phyloP scores from a whole-genome alignment of 92 coral and sea anemone species.

The Siderastrea radians region DNA sequence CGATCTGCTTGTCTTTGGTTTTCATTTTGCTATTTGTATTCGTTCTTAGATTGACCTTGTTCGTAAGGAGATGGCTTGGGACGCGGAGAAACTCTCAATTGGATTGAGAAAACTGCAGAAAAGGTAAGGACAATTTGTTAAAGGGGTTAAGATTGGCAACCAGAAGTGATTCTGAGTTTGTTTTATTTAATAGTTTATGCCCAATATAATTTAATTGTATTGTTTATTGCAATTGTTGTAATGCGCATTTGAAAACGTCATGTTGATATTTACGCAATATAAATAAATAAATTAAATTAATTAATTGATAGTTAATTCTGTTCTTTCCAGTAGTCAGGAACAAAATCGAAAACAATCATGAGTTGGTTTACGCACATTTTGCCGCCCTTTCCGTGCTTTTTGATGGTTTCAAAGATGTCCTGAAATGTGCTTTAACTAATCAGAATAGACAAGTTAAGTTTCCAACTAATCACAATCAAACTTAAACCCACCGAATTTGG shows the following conservation, averaged over 20 bases:
- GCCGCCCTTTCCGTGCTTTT: no score
- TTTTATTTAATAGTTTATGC: no score
- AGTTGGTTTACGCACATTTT: not conserved
- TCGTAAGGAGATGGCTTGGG: slow-evolving; percentile 96
- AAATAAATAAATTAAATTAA: no score
- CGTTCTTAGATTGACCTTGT: slow-evolving; percentile 85
- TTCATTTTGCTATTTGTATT: not conserved
- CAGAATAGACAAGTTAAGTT: not conserved
- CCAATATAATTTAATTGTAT: no score
- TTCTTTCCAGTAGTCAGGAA: not conserved
- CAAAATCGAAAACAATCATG: not conserved
- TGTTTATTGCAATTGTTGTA: no score
- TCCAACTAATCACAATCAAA: not conserved
- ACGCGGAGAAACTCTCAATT: slow-evolving; percentile 91
- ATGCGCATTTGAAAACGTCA: no score
- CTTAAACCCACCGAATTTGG: not conserved
- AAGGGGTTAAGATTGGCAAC: not conserved
- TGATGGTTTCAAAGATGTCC: not conserved
- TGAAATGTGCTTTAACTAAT: not conserved
- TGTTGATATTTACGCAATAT: no score
- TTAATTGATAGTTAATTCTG: not conserved
- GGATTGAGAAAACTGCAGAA: slow-evolving; percentile 91
- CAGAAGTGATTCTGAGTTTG: not conserved
- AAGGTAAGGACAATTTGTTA: slow-evolving; percentile 54
- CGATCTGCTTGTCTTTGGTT: not conserved